These are phyloP conservation scores for Diabrotica undecimpunctata DNA, from an alignment of 1,140 invertebrate species.

Conservation along the genomic window DNA sequence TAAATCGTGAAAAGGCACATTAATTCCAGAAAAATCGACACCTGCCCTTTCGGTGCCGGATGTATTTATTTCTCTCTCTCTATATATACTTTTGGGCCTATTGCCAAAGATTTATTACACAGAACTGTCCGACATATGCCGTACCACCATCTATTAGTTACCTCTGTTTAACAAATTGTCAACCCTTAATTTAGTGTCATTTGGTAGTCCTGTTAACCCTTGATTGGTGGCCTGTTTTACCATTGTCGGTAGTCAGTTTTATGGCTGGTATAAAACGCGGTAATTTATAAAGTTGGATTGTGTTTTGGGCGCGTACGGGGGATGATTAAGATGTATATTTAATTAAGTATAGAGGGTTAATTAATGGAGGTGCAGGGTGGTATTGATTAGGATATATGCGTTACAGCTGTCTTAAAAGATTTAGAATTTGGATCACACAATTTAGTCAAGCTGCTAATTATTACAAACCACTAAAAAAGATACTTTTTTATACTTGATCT, in stretches of 20 bases:
- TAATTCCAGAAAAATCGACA: slow-evolving; percentile 33
- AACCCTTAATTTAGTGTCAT: slow-evolving; percentile 22
- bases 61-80: not conserved
- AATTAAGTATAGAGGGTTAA: not conserved
- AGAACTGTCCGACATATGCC: slow-evolving; percentile 13
- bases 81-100: slow-evolving; percentile 18
- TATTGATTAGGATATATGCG: too few relatives aligned
- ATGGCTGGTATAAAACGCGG: slow-evolving; percentile 8
- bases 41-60: slow-evolving; percentile 26
- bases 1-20: slow-evolving; percentile 29
- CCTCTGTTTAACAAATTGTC: slow-evolving; percentile 18
- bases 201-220: slow-evolving; percentile 17
- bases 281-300: slow-evolving; percentile 6
- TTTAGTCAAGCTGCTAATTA: too few relatives aligned
- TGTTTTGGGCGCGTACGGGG: not conserved
- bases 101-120: slow-evolving; percentile 13
- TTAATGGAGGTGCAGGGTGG: too few relatives aligned
- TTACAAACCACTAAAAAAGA: too few relatives aligned
- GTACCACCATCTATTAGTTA: slow-evolving; percentile 10
- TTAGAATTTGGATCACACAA: too few relatives aligned
- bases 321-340: not conserved
- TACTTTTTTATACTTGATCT: too few relatives aligned
- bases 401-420: too few relatives aligned
- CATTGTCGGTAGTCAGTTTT: slow-evolving; percentile 14
- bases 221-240: not conserved